Evolutionary conservation across 2,797 vertebrate species (phyloP), one percentile per base, ranked within the genome.

Genomic region (Pteropus rufus): DNA sequence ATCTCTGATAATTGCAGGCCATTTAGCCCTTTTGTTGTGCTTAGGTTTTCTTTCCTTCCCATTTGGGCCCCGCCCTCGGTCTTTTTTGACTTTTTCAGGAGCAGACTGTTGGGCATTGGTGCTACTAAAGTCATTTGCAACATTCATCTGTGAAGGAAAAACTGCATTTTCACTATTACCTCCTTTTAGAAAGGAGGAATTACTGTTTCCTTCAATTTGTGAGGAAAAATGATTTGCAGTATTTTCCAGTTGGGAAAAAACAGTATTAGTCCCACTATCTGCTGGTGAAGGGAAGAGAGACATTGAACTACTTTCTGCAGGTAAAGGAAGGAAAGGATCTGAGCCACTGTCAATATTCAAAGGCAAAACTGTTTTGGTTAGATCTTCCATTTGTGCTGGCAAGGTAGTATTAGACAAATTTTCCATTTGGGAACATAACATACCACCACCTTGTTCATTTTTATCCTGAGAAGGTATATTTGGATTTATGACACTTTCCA

Each of bases 1-100:
- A 97, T 99, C 99, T 98, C 98, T 99, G 87, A 99, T 98, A 97
- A 99, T 99, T 54, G 99, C 99, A 76, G 99, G 99, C 99, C 99
- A 99, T 94, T 99, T 99, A 69, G 99, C 98, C 94, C 99, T 99
- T 97, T 97, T 99, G 97, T 98, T 99, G 95, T 98, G 99, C 97
- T 99, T 99, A 70, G 98, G 98, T 58, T 98, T 99, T 95, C 96
- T 98, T 89, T 99, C 98, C 91, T 98, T 99, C 36, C 98, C 98
- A 94, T 98, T 98, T 31, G 97, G 97, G 76, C 93, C 96, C 56
- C 95, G 97, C 14, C 95, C 97, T 73, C 73, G 95, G 86, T 98
- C 98, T 80, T 97, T 98, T 93, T 98, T 99, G 49, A 93, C 84
- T 65, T 98, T 99, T 94, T 98, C 98, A 64, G 97, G 94, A 84